A percentile compares a stretch with the other conserved stretches of the same genome.
These are phyloP conservation scores for Drosophila parvula DNA, from an alignment of 1,140 invertebrate genomes.

Conservation along the genomic window DNA sequence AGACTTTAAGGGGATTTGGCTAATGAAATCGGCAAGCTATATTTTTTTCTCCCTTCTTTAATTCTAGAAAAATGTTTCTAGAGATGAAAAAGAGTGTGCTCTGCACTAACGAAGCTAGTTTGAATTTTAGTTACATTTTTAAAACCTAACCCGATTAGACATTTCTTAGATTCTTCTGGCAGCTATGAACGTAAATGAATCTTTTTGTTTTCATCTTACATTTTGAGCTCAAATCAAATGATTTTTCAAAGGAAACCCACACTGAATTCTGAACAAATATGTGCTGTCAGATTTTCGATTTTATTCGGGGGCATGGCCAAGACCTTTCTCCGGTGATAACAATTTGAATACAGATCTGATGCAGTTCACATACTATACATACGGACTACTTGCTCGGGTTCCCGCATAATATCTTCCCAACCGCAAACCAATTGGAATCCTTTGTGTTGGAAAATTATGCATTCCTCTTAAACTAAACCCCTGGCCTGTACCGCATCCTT, in stretches of 20 bases:
- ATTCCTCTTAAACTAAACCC: slow-evolving; percentile 20
- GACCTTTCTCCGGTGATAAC: not conserved
- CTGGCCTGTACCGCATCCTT: slow-evolving; percentile 14
- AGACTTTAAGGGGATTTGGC: slow-evolving; percentile 11
- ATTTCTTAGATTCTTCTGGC: too few species aligned
- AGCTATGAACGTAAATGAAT: too few species aligned
- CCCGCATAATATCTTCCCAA: slow-evolving; percentile 39
- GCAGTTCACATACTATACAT: slow-evolving; percentile 7
- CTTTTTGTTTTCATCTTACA: not conserved
- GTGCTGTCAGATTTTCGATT: not conserved
- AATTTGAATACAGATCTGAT: slow-evolving; percentile 2
- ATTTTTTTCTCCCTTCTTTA: not conserved
- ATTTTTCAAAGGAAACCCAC: not conserved
- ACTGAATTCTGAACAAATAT: not conserved
- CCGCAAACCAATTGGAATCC: slow-evolving; percentile 19
- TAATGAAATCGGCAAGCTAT: slow-evolving; percentile 16
- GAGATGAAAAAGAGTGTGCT: not conserved
- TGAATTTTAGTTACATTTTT: not conserved
- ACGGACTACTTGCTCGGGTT: not conserved
- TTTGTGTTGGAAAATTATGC: slow-evolving; percentile 55
- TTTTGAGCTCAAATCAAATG: not conserved
- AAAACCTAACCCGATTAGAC: too few species aligned
- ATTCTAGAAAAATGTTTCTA: not conserved
- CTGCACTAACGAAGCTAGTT: not conserved
- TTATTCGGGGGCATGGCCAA: not conserved